A percentile compares a stretch with the other conserved stretches of the same genome.
Evolutionary conservation across 2,888 invertebrate species (phyloP).

Genomic region (Biston betularia): DNA sequence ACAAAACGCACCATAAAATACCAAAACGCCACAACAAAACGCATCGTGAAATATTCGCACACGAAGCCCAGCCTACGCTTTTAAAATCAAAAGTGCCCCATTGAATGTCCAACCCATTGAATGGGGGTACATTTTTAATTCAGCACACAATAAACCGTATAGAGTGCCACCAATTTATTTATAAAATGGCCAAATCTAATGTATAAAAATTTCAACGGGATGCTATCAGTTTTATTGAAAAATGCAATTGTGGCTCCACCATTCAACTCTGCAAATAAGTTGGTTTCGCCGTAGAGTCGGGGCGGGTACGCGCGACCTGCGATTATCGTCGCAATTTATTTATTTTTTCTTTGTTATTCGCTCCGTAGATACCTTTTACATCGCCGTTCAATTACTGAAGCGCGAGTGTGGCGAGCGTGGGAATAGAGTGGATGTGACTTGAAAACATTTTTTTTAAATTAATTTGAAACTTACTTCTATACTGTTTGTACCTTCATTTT

Average conservation of each 20-base stretch:
- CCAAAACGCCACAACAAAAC: conserved; percentile 29
- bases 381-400: conserved; percentile 84
- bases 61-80: conserved; percentile 57
- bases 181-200: neutral
- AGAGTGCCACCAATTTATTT: conserved; percentile 31
- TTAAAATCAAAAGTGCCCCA: conserved; percentile 53
- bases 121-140: conserved; percentile 76
- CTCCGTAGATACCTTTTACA: conserved; percentile 85
- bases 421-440: conserved; percentile 58
- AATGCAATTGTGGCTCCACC: neutral
- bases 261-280: neutral
- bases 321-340: conserved; percentile 67
- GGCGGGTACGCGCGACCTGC: conserved; percentile 77
- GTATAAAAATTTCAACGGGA: neutral
- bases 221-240: neutral
- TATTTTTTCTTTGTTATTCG: conserved; percentile 75
- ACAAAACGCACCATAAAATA: conserved; percentile 17
- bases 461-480: too few relatives aligned
- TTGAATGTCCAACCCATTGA: conserved; percentile 66
- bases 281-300: conserved; percentile 45
- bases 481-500: too few relatives aligned
- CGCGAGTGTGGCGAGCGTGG: conserved; percentile 64
- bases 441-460: neutral
- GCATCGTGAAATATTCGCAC: conserved; percentile 24
- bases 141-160: conserved; percentile 73